Evolutionary conservation across 2,797 vertebrate species (phyloP), one percentile per base, ranked within the genome.

Genomic region (Spea hammondii): DNA sequence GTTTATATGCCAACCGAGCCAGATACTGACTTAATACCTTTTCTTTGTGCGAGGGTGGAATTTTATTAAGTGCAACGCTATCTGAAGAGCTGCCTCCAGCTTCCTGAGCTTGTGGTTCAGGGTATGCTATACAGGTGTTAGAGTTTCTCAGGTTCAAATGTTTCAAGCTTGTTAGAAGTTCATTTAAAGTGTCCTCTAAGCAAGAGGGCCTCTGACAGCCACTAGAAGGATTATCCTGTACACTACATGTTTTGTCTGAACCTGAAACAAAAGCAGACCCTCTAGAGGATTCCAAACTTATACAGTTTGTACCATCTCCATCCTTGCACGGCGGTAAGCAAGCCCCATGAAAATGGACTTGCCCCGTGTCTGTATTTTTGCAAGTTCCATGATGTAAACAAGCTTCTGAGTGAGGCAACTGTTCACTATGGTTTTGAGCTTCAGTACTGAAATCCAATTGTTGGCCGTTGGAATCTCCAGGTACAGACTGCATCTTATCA

Each of bases 281-380:
- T 83, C 89, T 32, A 1, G 17, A 45, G 47, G 12, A 50, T n/a
- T 47, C 8, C 13, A 49, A 45, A 4, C 17, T 69, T 62, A 62
- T 67, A 54, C 55, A 32, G 54, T n/a, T 70, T 14, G 45, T 50
- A 81, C 91, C 90, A 82, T 87, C 14, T 83, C 85, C 90, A 83
- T 92, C 94, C 88, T 94, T 95, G 12, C 93, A 93, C 84, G 94
- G 92, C 70, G 95, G 94, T 0, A 94, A 93, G 83, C 97, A 94
- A 72, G 90, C 92, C 83, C 92, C 95, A 86, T 95, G 94, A 57
- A 97, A 91, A 86, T 96, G 95, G 76, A 93, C 94, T 82, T 97
- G 95, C 76, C 96, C 91, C 60, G 96, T 95, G 88, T 89, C 94
- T 82, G 94, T 93, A 77, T 92, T 93, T 86, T 93, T 95, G 86